These are phyloP conservation scores for Amphipyra tragopoginis DNA, from an alignment of 2,888 invertebrate genomes.

Conservation along the genomic window DNA sequence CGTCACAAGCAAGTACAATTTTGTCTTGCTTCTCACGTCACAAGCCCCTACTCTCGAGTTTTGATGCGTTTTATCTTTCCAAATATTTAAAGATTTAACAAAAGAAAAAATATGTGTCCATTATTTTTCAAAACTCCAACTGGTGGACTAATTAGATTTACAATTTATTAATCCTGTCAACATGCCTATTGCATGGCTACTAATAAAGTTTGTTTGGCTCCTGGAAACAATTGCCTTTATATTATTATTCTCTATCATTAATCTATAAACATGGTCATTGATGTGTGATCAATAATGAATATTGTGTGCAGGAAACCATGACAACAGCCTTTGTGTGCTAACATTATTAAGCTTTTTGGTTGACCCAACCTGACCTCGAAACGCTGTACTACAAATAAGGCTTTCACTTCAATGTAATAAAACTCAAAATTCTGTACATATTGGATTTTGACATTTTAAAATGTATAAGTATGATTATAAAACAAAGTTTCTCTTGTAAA, in stretches of 20 bases:
- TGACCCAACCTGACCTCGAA: conserved; percentile 1
- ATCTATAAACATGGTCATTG: neutral
- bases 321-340: conserved; percentile 22
- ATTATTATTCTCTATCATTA: no score
- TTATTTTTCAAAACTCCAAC: no score
- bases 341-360: conserved; percentile 32
- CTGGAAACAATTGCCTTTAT: neutral
- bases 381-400: neutral
- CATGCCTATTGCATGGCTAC: neutral
- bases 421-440: neutral
- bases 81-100: no score
- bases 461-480: neutral
- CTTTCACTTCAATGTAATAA: neutral
- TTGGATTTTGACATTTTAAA: conserved; percentile 41
- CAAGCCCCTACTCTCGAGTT: no score
- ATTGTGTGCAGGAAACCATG: conserved; percentile 34
- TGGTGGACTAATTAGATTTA: no score
- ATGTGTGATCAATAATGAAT: conserved; percentile 30
- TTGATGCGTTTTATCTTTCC: no score
- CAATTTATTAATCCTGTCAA: no score
- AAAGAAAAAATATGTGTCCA: no score
- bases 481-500: no score
- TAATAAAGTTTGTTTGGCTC: neutral
- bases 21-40: no score
- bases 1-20: no score